These are phyloP conservation scores for Bombus terrestris DNA, from an alignment of 1,140 invertebrate species.

Conservation along the genomic window DNA sequence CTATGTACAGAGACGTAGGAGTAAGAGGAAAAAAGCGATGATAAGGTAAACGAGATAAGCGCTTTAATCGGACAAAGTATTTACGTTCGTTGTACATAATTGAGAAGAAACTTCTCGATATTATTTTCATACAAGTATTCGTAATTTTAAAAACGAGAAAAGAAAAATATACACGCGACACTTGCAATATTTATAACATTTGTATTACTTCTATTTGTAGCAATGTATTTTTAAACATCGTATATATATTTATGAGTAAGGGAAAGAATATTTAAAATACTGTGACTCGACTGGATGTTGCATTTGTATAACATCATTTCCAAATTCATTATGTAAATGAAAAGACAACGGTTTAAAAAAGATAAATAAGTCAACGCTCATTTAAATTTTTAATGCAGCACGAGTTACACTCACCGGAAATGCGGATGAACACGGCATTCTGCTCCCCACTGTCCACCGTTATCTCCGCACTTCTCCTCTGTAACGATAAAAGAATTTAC, in stretches of 20 bases:
- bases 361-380: background rate
- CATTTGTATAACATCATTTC: background rate
- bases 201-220: background rate
- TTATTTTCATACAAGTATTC: background rate
- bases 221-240: background rate
- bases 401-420: conserved; percentile 68
- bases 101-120: too few relatives aligned
- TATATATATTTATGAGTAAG: background rate
- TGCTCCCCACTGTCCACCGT: conserved; percentile 68
- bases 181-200: background rate
- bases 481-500: conserved; percentile 48
- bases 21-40: background rate
- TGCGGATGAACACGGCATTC: conserved; percentile 70
- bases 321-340: background rate
- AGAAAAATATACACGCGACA: background rate
- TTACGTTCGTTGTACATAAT: background rate
- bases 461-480: conserved; percentile 68
- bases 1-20: background rate
- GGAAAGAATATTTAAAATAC: background rate
- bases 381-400: background rate
- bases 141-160: background rate
- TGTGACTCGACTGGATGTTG: background rate
- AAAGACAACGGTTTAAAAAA: background rate
- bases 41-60: background rate
- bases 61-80: background rate